Conservation (phyloP, 2,888 invertebrate genomes). For the Nysson spinosus region DNA sequence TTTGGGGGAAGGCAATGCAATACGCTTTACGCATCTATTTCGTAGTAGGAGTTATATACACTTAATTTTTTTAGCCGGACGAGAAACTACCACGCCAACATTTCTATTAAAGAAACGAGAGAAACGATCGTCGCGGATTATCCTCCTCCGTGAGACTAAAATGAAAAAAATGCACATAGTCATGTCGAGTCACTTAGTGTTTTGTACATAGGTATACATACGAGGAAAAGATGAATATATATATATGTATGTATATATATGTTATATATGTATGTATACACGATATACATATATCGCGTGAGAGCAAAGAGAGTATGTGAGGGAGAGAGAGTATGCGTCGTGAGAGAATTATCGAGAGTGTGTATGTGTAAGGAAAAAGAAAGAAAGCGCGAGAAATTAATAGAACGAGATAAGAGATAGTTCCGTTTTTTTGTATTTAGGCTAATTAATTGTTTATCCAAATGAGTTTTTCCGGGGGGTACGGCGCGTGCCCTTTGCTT, state of each 20-base stretch:
- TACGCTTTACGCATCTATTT: constrained; percentile 81
- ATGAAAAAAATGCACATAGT: constrained; percentile 73
- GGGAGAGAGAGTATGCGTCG: neutral
- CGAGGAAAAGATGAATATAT: constrained; percentile 40
- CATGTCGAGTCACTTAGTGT: constrained; percentile 77
- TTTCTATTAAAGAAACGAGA: neutral
- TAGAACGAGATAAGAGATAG: constrained; percentile 19
- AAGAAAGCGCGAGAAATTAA: constrained; percentile 6
- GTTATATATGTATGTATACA: constrained; percentile 35
- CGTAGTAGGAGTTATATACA: constrained; percentile 67
- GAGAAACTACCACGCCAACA: constrained; percentile 37
- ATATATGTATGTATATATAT: constrained; percentile 31
- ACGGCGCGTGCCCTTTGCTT: constrained; percentile 47
- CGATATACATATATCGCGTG: constrained; percentile 21
- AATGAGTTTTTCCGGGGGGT: constrained; percentile 30
- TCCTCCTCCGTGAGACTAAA: constrained; percentile 18
- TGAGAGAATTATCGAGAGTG: constrained; percentile 13
- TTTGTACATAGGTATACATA: constrained; percentile 69
- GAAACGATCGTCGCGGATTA: neutral
- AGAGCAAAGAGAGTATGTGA: constrained; percentile 1
- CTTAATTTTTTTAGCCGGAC: constrained; percentile 68
- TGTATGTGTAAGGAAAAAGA: constrained; percentile 22
- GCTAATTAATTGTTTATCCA: constrained; percentile 42
- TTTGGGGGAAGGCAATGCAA: constrained; percentile 85
- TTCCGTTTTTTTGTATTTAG: constrained; percentile 30